phyloP scores from a whole-genome alignment of 2,888 invertebrate genomes.

The Lasioglossum oenotherae region DNA sequence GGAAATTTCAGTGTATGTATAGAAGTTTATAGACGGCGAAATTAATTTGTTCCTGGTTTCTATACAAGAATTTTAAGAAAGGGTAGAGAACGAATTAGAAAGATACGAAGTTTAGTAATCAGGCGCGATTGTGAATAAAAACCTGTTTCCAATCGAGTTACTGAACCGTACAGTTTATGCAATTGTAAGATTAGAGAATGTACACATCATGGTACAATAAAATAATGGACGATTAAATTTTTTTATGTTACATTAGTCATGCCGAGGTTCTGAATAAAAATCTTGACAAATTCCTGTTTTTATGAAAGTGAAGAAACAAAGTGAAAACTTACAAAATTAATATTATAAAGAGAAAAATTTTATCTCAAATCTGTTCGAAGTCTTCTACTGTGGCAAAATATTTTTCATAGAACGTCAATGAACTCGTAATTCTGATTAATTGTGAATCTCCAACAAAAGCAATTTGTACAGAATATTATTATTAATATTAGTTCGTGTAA shows the following conservation, averaged over 20 bases:
- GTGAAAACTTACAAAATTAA: not conserved
- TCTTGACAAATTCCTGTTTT: not conserved
- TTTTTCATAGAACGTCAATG: not conserved
- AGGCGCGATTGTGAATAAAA: not conserved
- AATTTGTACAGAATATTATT: no score
- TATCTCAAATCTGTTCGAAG: no score
- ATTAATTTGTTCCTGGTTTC: not conserved
- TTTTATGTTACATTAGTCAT: no score
- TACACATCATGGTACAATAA: not conserved
- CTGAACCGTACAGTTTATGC: not conserved
- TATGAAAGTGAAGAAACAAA: not conserved
- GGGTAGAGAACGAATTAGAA: not conserved
- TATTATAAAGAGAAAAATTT: no score
- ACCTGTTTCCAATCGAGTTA: not conserved
- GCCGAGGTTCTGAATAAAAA: not conserved
- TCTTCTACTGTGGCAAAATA: not conserved
- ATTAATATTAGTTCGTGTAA: not conserved
- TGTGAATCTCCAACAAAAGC: not conserved
- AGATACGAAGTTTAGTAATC: not conserved
- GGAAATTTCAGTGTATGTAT: no score
- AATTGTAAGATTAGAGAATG: not conserved
- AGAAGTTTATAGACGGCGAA: not conserved
- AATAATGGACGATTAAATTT: no score
- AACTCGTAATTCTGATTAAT: not conserved
- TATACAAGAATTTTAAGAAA: not conserved